Base-by-base conservation (phyloP, 1,140 invertebrate genomes). In the Drosophila truncata region DNA sequence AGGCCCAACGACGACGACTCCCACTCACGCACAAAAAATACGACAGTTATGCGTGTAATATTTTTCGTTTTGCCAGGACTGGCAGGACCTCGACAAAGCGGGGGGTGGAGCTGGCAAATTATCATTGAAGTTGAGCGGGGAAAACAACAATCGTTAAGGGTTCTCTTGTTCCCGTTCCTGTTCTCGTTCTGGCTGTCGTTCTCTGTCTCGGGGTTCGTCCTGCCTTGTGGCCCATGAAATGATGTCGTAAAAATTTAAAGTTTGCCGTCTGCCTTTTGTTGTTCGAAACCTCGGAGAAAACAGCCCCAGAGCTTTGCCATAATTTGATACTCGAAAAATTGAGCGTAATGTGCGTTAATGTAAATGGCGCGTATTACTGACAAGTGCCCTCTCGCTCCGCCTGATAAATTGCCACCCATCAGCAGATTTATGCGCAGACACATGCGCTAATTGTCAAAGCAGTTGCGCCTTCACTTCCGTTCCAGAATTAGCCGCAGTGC, bases 331-430 rank as follows among this genome's bases (percentile, higher is more conserved):
- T 88, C 72, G 74, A 81, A 88, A 91, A 90, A 76, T 91, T 71
- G 75, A 85, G 85, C 78, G 78, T 91, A 91, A 91, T 91, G 88
- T 91, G 83, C 87, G 67, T 91, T 91, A 91, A 91, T 91, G 87
- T 83, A 91, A 91, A 91, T 91, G 87, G 69, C 88, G 88, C 87
- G 88, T 91, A 91, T 91, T 91, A 87, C 83, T 91, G 82, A 91
- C 87, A 91, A 91, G 88, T 91, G 80, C 74, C 74, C 83, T 65
- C 72, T 23, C 52, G 20, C 72, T 64, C n/a, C 31, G 39, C 39
- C 52, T 81, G 62, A 70, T 74, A 41, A 76, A 71, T 73, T 41
- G 52, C 35, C 67, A 61, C 18, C 23, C 18, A 25, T 55, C n/a
- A 27, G 63, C 73, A 67, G 75, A 86, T 79, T 78, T 72, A 86